Evolutionary conservation across 2,113 vertebrate species (phyloP).

Genomic region (Dromiciops gliroides): DNA sequence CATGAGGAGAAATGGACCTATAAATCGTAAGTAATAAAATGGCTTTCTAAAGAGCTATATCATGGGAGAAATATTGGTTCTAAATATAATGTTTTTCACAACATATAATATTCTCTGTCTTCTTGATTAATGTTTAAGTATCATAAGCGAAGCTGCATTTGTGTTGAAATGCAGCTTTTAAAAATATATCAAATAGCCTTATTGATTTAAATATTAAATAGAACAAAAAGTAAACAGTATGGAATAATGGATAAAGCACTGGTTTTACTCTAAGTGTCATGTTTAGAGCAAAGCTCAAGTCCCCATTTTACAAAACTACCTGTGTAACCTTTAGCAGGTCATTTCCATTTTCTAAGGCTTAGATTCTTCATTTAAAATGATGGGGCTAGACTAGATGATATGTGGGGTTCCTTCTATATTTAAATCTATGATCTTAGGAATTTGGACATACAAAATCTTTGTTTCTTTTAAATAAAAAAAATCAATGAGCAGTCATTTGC

Average conservation of each 20-base stretch:
- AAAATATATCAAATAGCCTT: background rate
- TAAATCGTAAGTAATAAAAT: conserved; percentile 62
- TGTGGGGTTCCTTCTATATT: background rate
- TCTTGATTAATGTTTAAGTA: conserved; percentile 24
- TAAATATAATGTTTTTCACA: conserved; percentile 29
- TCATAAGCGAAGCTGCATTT: conserved; percentile 26
- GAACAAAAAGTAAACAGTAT: conserved; percentile 13
- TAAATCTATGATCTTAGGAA: background rate
- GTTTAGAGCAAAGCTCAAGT: background rate
- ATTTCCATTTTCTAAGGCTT: background rate
- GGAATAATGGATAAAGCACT: background rate
- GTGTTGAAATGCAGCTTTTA: too few relatives aligned
- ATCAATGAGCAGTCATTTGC: background rate
- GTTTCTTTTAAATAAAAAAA: background rate
- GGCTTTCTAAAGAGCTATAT: conserved; percentile 49
- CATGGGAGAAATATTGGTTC: conserved; percentile 41
- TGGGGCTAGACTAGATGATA: background rate
- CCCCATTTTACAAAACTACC: background rate
- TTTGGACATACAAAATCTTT: background rate
- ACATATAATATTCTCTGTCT: conserved; percentile 34
- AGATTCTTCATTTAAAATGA: background rate
- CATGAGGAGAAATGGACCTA: conserved; percentile 24
- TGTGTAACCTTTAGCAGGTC: background rate
- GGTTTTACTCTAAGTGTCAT: background rate
- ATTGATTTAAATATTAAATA: conserved; percentile 10